Base-by-base conservation (phyloP, 2,113 vertebrate species). In the Hystrix brachyura region DNA sequence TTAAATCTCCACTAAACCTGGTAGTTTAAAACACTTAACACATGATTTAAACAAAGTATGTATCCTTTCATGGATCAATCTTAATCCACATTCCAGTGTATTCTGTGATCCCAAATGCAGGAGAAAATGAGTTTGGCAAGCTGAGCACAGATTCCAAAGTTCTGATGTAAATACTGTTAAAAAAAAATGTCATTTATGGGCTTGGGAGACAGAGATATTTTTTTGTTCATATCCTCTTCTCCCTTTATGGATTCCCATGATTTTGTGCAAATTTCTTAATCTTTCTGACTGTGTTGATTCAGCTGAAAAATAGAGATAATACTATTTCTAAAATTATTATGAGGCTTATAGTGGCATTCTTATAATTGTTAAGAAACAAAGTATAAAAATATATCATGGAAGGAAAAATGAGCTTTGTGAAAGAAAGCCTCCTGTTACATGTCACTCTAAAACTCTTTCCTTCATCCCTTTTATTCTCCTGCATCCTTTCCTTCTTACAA, bases 281-380 rank as follows among this genome's bases (percentile, higher is more conserved):
- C 8, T 89, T 69, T 90, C 23, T 60, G 34, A 91, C 25, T 84
- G 69, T 81, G 10, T 64, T 95, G 13, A 67, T 69, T 95, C 17
- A 60, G 53, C 43, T 85, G 13, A 76, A 87, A 85, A 87, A 76
- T 34, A 25, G 29, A 43, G 3, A 48, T 62, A n/a, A 25, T 62
- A 82, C 65, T 92, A 43, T 83, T 93, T 89, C n/a, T 76, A 87
- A 87, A 51, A 29, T 87, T 92, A 32, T 29, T 74, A 43, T 46
- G 48, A 74, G 5, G 19, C 17, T 65, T 9, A 53, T 3, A 25
- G 18, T 64, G 25, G 29, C 48, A 57, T 46, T 88, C 7, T 72
- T 76, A 18, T 57, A 72, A 83, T 59, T 57, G 25, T 74, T 76
- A 46, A 8, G 38, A 94, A 78, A 60, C 25, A 27, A 51, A 53